Evolutionary conservation across 2,797 vertebrate genomes (phyloP).

Genomic region (Premnoplex brunnescens): DNA sequence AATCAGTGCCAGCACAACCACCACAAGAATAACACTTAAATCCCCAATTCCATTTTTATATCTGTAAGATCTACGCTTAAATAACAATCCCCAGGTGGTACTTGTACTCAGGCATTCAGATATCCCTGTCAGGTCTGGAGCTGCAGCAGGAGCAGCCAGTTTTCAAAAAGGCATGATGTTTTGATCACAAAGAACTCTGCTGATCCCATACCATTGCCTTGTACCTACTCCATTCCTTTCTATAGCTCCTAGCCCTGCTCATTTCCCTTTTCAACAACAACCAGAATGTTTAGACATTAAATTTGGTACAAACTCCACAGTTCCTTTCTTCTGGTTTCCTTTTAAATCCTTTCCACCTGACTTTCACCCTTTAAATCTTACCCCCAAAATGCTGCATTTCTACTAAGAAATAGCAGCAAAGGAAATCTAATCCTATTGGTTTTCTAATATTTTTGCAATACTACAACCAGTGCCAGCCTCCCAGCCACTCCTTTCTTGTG

Average conservation of each 20-base stretch:
- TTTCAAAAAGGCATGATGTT: background rate
- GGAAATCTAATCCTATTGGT: background rate
- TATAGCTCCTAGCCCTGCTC: background rate
- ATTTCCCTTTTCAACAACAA: background rate
- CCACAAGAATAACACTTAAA: background rate
- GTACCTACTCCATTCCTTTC: background rate
- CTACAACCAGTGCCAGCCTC: background rate
- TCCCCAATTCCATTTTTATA: background rate
- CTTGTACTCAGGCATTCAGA: background rate
- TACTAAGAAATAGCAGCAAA: background rate
- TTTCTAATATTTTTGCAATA: background rate
- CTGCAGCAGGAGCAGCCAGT: background rate
- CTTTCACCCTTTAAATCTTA: background rate
- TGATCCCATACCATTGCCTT: background rate
- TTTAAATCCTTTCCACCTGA: background rate
- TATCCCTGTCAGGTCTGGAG: background rate
- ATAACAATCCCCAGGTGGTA: background rate
- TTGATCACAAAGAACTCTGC: background rate
- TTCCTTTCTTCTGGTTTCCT: background rate
- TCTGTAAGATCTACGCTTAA: background rate
- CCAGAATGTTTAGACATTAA: background rate
- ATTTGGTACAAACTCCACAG: background rate
- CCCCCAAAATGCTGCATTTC: background rate
- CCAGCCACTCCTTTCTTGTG: background rate
- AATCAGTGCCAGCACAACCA: conserved; percentile 5